A percentile compares a stretch with the other conserved stretches of the same genome.
phyloP scores from a whole-genome alignment of 35 echinoderm and acorn worm species.

The Apostichopus californicus region DNA sequence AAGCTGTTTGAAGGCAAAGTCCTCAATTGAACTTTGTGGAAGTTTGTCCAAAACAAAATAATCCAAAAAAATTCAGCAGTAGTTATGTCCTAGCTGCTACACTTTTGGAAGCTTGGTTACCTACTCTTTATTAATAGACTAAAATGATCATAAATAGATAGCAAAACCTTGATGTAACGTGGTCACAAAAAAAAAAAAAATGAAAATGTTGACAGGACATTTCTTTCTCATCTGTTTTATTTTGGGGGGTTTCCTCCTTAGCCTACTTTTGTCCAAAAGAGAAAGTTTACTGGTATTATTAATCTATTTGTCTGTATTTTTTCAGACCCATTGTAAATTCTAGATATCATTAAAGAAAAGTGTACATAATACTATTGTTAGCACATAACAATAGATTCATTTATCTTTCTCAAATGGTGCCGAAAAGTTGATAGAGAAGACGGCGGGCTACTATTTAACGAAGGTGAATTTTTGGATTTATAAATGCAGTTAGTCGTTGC shows the following conservation, averaged over 20 bases:
- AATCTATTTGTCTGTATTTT: not conserved
- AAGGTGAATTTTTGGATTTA: no score
- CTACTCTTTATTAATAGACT: not conserved
- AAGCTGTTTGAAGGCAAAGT: no score
- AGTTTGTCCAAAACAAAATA: no score
- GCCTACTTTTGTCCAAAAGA: not conserved
- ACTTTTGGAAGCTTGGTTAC: no score
- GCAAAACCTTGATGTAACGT: not conserved
- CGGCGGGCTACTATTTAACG: no score
- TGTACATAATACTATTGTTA: not conserved
- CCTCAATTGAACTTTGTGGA: no score
- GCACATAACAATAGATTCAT: not conserved
- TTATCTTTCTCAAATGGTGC: no score
- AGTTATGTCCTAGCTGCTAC: no score
- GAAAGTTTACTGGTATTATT: not conserved
- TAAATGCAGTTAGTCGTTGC: no score
- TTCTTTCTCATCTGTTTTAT: not conserved
- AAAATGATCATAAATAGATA: not conserved
- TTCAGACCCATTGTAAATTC: not conserved
- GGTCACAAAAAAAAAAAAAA: not conserved
- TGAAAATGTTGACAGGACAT: not conserved
- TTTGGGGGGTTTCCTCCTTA: not conserved
- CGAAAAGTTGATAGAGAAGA: no score
- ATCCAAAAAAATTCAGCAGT: no score
- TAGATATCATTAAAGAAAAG: not conserved